Evolutionary conservation across 2,113 vertebrate species (phyloP), one percentile per base, ranked within the genome.

Genomic region (Motacilla alba): DNA sequence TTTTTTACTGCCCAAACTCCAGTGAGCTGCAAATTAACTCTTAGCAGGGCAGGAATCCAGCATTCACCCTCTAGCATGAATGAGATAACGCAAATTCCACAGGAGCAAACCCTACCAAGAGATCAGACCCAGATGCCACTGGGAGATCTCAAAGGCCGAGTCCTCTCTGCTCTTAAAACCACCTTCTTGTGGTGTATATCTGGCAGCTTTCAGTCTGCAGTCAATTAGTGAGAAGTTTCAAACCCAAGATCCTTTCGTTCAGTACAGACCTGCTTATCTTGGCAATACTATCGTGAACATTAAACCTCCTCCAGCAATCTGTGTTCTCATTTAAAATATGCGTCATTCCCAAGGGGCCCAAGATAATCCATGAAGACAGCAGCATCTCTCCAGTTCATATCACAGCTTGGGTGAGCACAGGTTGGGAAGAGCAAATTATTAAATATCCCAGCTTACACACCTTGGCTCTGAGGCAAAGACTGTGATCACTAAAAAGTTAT

Each of bases 181-280:
- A 62, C 5, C 8, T 89, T 16, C 8, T 88, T 59, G 46, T 0
- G 0, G 18, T 28, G 43, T 64, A 1, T 10, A 10, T 37, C 50
- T 50, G 63, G 35, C 39, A 53, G 63, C 18, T 80, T 87, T 86
- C 33, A 33, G 46, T 39, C 47, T 44, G 59, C 39, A 86, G 46
- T 63, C 47, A 77, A 83, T 50, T 66, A 43, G 16, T 3, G 1
- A 53, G 39, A 73, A 73, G 20, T 74, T 83, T 81, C 55, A 90
- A 79, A 75, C 24, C 24, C 28, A 37, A 63, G 24, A 50, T 33
- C 23, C 66, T 82, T 49, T 5, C 37, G 30, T 53, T 87, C 24
- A 44, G 37, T 44, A 69, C 39, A 52, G 81, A 77, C 69, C 23
- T 83, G 28, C 31, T 85, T 84, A 83, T 80, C 68, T 70, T 76